phyloP scores from a whole-genome alignment of 2,888 invertebrate species.

The Cerastis rubricosa region DNA sequence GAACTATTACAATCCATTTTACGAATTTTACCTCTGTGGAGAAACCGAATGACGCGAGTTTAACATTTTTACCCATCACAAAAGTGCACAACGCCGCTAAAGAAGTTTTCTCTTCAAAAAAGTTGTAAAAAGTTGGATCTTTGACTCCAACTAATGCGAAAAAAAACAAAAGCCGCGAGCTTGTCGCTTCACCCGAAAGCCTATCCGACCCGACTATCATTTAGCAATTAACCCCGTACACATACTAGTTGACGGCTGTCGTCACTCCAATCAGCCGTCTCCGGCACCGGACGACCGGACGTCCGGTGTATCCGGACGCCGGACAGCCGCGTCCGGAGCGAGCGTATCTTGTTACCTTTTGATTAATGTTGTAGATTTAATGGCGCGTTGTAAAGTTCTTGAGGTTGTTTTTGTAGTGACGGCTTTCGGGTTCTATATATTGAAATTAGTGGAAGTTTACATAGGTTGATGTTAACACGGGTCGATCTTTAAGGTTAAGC shows the following conservation, averaged over 20 bases:
- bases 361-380: conserved; percentile 52
- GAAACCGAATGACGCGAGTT: too few species aligned
- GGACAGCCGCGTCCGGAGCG: conserved; percentile 42
- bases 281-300: conserved; percentile 59
- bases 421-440: neutral
- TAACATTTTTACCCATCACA: too few species aligned
- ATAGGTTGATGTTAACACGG: neutral
- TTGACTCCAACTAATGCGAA: too few species aligned
- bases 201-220: neutral
- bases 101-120: too few species aligned
- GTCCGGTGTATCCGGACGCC: conserved; percentile 59
- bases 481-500: too few species aligned
- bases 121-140: too few species aligned
- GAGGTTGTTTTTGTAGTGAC: neutral
- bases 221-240: conserved; percentile 31
- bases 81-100: too few species aligned
- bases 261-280: conserved; percentile 48
- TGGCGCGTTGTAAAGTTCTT: too few species aligned
- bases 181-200: neutral
- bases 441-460: neutral
- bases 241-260: conserved; percentile 17
- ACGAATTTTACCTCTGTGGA: too few species aligned
- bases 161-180: neutral
- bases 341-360: conserved; percentile 43
- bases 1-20: too few species aligned